These are phyloP conservation scores for Otolemur crassicaudatus DNA, from an alignment of 2,797 vertebrate genomes.

Conservation along the genomic window DNA sequence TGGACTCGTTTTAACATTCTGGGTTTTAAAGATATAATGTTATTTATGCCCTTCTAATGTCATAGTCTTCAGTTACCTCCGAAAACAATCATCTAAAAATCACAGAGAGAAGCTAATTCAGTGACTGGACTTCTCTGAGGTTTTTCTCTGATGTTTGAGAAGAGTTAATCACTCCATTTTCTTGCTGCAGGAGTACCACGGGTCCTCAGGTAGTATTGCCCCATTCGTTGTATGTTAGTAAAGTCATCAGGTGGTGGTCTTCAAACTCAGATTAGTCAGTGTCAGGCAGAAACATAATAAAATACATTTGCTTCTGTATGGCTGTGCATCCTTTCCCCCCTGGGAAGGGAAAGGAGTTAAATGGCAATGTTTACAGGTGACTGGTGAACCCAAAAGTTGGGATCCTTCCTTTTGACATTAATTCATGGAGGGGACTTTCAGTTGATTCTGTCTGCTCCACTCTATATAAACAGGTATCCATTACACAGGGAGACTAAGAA, in stretches of 20 bases:
- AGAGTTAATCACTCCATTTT: not conserved
- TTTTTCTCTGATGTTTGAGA: not conserved
- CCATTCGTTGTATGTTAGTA: not conserved
- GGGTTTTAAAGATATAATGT: not conserved
- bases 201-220: not conserved
- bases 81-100: not conserved
- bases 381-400: not conserved
- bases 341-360: slow-evolving; percentile 51
- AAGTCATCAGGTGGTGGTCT: slow-evolving; percentile 46
- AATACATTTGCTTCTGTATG: slow-evolving; percentile 61
- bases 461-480: not conserved
- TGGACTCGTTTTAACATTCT: not conserved
- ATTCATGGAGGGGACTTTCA: not conserved
- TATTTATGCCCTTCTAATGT: slow-evolving; percentile 5
- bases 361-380: not conserved
- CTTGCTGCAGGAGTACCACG: not conserved
- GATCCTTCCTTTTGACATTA: slow-evolving; percentile 33
- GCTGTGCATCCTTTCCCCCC: slow-evolving; percentile 25
- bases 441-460: not conserved
- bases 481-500: not conserved
- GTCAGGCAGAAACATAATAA: slow-evolving; percentile 47
- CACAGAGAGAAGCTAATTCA: not conserved
- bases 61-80: not conserved
- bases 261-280: slow-evolving; percentile 18
- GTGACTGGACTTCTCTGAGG: not conserved